These are phyloP conservation scores for Chrysochloris asiatica DNA, from an alignment of 2,113 vertebrate genomes.

Conservation along the genomic window DNA sequence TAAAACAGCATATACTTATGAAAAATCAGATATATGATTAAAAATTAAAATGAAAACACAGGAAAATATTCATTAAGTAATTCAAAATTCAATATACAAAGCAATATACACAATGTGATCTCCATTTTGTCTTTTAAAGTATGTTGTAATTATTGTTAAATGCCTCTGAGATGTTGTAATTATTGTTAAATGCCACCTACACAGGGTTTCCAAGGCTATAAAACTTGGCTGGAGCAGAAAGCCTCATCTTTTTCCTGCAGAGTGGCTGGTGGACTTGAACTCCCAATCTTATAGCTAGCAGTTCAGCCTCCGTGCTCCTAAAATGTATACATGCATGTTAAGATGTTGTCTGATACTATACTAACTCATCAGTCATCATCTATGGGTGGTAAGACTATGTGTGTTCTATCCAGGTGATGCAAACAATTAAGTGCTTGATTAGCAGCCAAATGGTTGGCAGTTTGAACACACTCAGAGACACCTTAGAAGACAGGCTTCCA, in stretches of 20 bases:
- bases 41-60: neutral
- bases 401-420: neutral
- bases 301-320: too few species aligned
- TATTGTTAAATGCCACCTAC: too few species aligned
- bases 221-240: too few species aligned
- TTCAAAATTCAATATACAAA: neutral
- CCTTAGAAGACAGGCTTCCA: neutral
- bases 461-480: neutral
- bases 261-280: too few species aligned
- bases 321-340: neutral
- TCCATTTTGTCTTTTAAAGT: neutral
- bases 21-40: slow-evolving; percentile 6
- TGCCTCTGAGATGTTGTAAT: too few species aligned
- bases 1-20: neutral
- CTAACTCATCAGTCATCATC: too few species aligned
- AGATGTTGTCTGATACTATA: too few species aligned
- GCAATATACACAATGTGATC: neutral
- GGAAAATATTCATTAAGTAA: neutral
- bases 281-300: too few species aligned
- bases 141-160: too few species aligned
- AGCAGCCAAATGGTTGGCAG: neutral
- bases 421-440: neutral
- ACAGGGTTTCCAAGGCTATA: too few species aligned
- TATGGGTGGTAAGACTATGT: neutral
- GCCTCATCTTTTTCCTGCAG: too few species aligned